These are phyloP conservation scores for Dendrocopos noguchii DNA, from an alignment of 2,113 vertebrate genomes.

Conservation along the genomic window DNA sequence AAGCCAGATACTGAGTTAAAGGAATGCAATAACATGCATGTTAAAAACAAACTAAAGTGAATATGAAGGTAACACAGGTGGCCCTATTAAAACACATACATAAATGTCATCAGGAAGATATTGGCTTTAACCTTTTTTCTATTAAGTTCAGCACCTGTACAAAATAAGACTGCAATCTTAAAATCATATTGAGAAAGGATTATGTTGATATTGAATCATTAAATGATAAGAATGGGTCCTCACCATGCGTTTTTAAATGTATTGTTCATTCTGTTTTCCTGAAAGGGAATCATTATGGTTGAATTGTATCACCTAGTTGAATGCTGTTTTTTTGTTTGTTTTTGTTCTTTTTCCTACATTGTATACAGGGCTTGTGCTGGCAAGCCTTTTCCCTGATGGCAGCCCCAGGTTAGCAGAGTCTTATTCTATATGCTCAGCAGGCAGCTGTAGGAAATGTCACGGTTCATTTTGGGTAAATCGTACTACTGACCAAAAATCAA, in stretches of 20 bases:
- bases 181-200: background rate
- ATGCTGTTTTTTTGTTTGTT: background rate
- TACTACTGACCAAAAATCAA: conserved; percentile 38
- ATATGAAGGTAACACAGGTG: background rate
- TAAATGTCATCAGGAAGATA: background rate
- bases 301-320: background rate
- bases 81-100: background rate
- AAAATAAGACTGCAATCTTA: background rate
- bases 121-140: background rate
- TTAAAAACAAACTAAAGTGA: background rate
- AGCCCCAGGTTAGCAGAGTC: background rate
- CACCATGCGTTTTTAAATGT: background rate
- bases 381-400: background rate
- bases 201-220: background rate
- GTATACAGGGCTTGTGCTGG: background rate
- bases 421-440: conserved; percentile 13
- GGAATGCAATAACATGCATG: background rate
- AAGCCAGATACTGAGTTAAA: background rate
- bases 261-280: background rate
- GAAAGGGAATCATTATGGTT: background rate
- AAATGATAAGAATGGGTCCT: background rate
- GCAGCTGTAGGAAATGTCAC: conserved; percentile 34
- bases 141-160: background rate
- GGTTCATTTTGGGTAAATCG: conserved; percentile 25
- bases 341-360: background rate